Evolutionary conservation across 2,113 vertebrate species (phyloP), one percentile per base, ranked within the genome.

Genomic region (Sinocyclocheilus anophthalmus): DNA sequence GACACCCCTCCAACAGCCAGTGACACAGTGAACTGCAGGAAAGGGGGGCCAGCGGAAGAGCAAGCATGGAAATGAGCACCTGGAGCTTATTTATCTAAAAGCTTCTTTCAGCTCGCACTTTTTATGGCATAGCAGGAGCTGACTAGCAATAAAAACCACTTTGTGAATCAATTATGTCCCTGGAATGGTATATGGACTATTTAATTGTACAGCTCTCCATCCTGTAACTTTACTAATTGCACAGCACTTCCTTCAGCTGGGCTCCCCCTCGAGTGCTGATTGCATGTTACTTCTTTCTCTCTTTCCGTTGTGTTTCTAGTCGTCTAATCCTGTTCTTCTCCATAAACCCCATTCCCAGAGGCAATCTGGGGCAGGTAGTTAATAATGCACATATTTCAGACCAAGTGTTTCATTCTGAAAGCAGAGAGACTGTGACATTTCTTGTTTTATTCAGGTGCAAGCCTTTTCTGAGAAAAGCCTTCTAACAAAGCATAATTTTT

Each of bases 61-160:
- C 76, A 16, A 81, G 88, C 90, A 93, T 92, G 91, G 90, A 93
- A 92, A 93, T 92, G 92, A 94, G 92, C 93, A 92, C 92, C 93
- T 94, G 94, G 91, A 90, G 90, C 92, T 88, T 85, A 78, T 42
- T 84, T 85, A 87, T 89, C 86, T 81, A 86, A 85, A 91, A 84
- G 90, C 88, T 89, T 86, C 85, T 85, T 87, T 79, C 79, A 86
- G 83, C 53, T 88, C 70, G 79, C 85, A 76, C 85, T 90, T 88
- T 88, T 89, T 89, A 76, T 84, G 45, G 83, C 88, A 88, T 86
- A 53, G 87, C 91, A 91, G 90, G 77, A 89, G 87, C 87, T 86
- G 85, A 92, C 89, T 88, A 89, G 89, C 90, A 89, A 76, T 83
- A 77, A 89, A 90, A 92, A 92, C 91, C 91, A 89, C 88, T 91